Base-by-base conservation (phyloP, 2,888 invertebrate genomes). In the Drosophila borborema region DNA sequence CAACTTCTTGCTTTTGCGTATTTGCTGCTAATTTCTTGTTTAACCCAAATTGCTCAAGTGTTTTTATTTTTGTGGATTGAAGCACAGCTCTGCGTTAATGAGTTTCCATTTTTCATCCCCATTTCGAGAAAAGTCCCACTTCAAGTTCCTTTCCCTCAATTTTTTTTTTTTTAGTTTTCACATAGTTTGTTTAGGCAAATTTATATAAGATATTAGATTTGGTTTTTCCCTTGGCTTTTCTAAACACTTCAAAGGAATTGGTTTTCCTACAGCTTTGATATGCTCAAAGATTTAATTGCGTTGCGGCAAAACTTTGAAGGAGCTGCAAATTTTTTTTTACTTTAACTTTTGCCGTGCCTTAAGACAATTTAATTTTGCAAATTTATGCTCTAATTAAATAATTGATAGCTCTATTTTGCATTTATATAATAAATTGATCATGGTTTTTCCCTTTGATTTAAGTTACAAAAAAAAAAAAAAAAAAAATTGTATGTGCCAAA, bases 1-100 rank as follows among this genome's bases (percentile, higher is more conserved):
- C 6, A 10, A 7, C 38, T 40, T 10, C 10, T 23, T n/a, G 23
- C 72, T 88, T 85, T 41, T 41, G 67, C 71, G 77, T 77, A 81
- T 82, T 82, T 81, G 53, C 77, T 80, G 74, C 72, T 86, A 81
- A 86, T 88, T 81, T 80, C 69, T 74, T 75, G 74, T 62, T 38
- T 68, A 77, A 64, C 69, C 81, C 73, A 81, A 78, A 68, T 68
- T 79, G 55, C 53, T 67, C 40, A 73, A 73, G 66, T 80, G 76
- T 53, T 63, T 12, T 41, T 43, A 14, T 43, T 43, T 45, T 31
- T 28, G 45, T 16, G 6, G 31, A 18, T 16, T 51, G 14, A 20
- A 20, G 10, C 43, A 28, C 46, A 34, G n/a, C 36, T 74, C 72
- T 66, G 72, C 61, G 71, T 82, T 86, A 88, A 88, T 88, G 74